Conservation (phyloP, 2,888 invertebrate species). For the Tyria jacobaeae region DNA sequence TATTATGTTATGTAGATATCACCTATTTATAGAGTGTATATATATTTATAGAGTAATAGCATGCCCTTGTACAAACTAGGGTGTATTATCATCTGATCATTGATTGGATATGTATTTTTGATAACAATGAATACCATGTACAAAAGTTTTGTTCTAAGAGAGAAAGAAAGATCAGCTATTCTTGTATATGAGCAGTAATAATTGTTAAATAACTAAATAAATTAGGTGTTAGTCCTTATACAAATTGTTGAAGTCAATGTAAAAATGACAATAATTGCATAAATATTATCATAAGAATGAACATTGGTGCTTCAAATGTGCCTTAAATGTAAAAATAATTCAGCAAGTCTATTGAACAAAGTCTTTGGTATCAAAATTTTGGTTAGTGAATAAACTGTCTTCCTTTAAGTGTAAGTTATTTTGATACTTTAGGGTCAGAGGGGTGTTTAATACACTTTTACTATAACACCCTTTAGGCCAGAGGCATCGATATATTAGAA, state of each 20-base stretch:
- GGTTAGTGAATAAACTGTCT: slow-evolving; percentile 50
- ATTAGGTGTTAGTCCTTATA: not conserved
- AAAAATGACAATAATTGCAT: slow-evolving; percentile 45
- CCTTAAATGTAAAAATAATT: slow-evolving; percentile 52
- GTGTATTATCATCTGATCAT: too few species aligned
- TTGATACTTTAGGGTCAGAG: not conserved
- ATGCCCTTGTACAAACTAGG: too few species aligned
- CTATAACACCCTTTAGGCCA: not conserved
- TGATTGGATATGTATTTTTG: not conserved
- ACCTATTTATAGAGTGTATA: not conserved
- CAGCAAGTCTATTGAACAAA: slow-evolving; percentile 28
- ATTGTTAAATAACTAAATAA: slow-evolving; percentile 1
- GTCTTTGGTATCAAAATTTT: slow-evolving; percentile 47
- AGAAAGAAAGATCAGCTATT: not conserved
- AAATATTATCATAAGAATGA: not conserved
- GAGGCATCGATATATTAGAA: slow-evolving; percentile 46
- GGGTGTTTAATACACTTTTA: not conserved
- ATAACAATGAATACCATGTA: not conserved
- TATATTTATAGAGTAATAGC: too few species aligned
- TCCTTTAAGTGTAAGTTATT: slow-evolving; percentile 38
- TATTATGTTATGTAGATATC: not conserved
- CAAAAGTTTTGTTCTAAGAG: not conserved
- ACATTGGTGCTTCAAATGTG: slow-evolving; percentile 55
- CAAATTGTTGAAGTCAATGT: slow-evolving; percentile 16
- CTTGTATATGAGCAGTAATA: not conserved